Conservation (phyloP, 2,888 invertebrate genomes). For the Sesamia inferens region DNA sequence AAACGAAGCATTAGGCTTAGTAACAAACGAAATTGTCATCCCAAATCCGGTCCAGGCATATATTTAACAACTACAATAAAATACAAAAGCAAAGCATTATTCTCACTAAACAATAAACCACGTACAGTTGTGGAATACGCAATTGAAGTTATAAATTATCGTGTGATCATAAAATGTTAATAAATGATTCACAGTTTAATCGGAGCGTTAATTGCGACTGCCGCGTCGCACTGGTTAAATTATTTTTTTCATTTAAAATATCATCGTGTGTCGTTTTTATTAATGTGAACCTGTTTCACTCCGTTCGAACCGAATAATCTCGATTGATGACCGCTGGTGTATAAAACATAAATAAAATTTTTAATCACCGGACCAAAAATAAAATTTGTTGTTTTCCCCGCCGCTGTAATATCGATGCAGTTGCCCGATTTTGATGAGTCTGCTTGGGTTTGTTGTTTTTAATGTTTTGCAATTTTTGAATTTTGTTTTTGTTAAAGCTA, state of each 20-base stretch:
- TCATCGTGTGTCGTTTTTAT: slow-evolving; percentile 74
- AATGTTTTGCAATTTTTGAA: slow-evolving; percentile 28
- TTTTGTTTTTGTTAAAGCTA: slow-evolving; percentile 9
- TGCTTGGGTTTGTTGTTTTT: slow-evolving; percentile 38
- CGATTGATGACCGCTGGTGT: slow-evolving; percentile 72
- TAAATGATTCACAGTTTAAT: slow-evolving; percentile 79
- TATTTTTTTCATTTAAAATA: slow-evolving; percentile 74
- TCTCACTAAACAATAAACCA: slow-evolving; percentile 55
- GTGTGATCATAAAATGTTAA: slow-evolving; percentile 71
- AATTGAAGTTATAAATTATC: slow-evolving; percentile 63
- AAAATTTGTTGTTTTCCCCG: slow-evolving; percentile 63
- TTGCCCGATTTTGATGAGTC: slow-evolving; percentile 60
- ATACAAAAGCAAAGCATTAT: slow-evolving; percentile 42
- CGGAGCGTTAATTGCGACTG: slow-evolving; percentile 74
- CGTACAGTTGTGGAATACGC: slow-evolving; percentile 46
- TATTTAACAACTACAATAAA: slow-evolving; percentile 47
- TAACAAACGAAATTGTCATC: slow-evolving; percentile 37
- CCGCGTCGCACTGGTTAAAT: slow-evolving; percentile 57
- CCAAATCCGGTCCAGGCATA: slow-evolving; percentile 23
- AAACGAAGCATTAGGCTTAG: slow-evolving; percentile 34
- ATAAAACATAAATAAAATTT: slow-evolving; percentile 74
- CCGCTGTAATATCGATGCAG: slow-evolving; percentile 62
- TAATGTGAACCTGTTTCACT: slow-evolving; percentile 71
- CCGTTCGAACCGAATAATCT: slow-evolving; percentile 71
- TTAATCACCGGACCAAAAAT: slow-evolving; percentile 69